Conservation (phyloP, 2,888 invertebrate genomes). For the Protophormia terraenovae region DNA sequence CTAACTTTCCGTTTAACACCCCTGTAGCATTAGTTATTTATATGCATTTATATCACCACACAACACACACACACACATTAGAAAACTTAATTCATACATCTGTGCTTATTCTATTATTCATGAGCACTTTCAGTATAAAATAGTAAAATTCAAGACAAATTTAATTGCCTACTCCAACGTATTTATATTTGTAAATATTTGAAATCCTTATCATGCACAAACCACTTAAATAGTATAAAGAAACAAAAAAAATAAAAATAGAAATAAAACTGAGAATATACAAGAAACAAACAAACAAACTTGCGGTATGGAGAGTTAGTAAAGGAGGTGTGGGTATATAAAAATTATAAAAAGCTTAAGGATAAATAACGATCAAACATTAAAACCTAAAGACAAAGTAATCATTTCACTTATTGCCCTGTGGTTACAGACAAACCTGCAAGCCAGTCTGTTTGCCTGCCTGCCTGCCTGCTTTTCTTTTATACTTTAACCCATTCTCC, state of each 20-base stretch:
- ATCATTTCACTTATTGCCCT: constrained; percentile 60
- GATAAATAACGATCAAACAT: constrained; percentile 59
- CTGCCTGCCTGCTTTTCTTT: neutral
- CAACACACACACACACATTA: neutral
- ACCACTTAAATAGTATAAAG: constrained; percentile 37
- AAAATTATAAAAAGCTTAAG: constrained; percentile 59
- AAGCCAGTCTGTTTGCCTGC: neutral
- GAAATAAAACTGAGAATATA: constrained; percentile 14
- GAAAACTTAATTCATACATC: neutral
- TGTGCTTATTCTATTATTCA: constrained; percentile 39
- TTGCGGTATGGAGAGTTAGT: neutral
- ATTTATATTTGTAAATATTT: constrained; percentile 47
- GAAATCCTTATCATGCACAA: constrained; percentile 50
- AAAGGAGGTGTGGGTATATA: neutral
- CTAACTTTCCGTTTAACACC: no score
- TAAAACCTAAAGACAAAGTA: constrained; percentile 54
- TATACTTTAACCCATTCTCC: neutral
- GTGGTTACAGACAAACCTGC: constrained; percentile 62
- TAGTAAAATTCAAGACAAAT: constrained; percentile 43
- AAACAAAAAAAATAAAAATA: no score
- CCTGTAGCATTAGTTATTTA: neutral
- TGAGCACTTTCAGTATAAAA: constrained; percentile 1
- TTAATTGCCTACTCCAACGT: constrained; percentile 59
- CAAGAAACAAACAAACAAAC: neutral
- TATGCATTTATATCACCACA: neutral